Evolutionary conservation across 2,888 invertebrate genomes (phyloP).

Genomic region (Nephrotoma appendiculata): DNA sequence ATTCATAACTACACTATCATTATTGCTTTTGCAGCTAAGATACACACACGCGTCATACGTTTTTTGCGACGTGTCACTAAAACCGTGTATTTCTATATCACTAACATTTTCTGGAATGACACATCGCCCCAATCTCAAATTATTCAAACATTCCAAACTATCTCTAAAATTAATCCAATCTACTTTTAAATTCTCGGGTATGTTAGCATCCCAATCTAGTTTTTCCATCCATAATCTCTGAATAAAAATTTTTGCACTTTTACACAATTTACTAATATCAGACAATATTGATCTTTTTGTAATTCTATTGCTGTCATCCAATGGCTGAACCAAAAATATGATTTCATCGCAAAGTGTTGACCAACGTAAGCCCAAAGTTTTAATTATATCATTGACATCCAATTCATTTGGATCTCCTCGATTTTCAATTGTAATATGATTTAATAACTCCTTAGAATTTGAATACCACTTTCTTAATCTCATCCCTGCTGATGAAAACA

Average conservation of each 20-base stretch:
- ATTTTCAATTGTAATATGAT: not conserved
- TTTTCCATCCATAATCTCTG: not conserved
- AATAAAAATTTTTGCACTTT: not conserved
- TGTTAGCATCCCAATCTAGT: not conserved
- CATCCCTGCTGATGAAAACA: too few relatives aligned
- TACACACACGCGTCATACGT: not conserved
- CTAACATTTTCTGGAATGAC: not conserved
- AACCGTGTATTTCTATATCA: not conserved
- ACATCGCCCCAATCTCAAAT: not conserved
- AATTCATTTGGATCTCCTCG: not conserved
- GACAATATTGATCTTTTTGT: not conserved
- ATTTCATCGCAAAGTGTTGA: not conserved
- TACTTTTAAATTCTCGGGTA: not conserved
- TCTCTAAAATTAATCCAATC: not conserved
- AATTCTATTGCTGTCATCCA: not conserved
- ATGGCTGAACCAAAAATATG: not conserved
- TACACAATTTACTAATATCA: not conserved
- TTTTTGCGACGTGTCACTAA: not conserved
- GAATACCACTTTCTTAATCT: too few relatives aligned
- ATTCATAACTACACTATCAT: not conserved
- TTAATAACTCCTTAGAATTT: not conserved
- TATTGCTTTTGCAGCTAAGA: not conserved
- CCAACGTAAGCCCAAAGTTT: not conserved
- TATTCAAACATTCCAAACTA: not conserved
- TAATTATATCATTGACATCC: not conserved